Percentiles rank a stretch among this genome's conserved stretches.
Evolutionary conservation across 2,797 vertebrate genomes (phyloP).

Genomic region (Microhierax caerulescens): DNA sequence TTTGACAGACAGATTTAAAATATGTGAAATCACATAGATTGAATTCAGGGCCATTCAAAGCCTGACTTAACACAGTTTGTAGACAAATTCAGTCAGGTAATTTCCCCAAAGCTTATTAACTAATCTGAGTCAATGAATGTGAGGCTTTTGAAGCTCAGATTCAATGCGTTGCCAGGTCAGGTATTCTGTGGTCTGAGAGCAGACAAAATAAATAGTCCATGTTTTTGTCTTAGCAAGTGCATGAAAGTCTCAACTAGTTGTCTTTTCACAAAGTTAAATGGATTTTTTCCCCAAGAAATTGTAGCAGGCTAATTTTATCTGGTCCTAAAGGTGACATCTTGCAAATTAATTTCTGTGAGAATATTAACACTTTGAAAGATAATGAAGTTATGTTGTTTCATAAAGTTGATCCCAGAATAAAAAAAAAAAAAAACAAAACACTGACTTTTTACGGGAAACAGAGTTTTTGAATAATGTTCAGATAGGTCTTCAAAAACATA

Average conservation of each 20-base stretch:
- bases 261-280: neutral
- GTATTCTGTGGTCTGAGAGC: slow-evolving; percentile 66
- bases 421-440: too few species aligned
- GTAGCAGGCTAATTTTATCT: neutral
- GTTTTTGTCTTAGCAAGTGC: neutral
- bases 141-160: slow-evolving; percentile 78
- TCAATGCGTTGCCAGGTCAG: slow-evolving; percentile 67
- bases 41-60: slow-evolving; percentile 76
- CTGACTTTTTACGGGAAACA: slow-evolving; percentile 22
- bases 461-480: neutral
- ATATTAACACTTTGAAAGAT: slow-evolving; percentile 69
- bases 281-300: neutral
- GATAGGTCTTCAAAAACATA: slow-evolving; percentile 34
- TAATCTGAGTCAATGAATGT: slow-evolving; percentile 76
- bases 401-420: slow-evolving; percentile 52
- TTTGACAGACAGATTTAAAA: slow-evolving; percentile 66
- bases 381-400: slow-evolving; percentile 13
- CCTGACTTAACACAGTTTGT: slow-evolving; percentile 74
- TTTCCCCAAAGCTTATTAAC: slow-evolving; percentile 65
- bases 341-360: slow-evolving; percentile 77
- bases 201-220: neutral
- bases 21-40: slow-evolving; percentile 73
- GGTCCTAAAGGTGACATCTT: slow-evolving; percentile 58
- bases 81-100: slow-evolving; percentile 78
- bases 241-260: neutral